These are phyloP conservation scores for Baronia brevicornis DNA, from an alignment of 2,888 invertebrate genomes.

Conservation along the genomic window DNA sequence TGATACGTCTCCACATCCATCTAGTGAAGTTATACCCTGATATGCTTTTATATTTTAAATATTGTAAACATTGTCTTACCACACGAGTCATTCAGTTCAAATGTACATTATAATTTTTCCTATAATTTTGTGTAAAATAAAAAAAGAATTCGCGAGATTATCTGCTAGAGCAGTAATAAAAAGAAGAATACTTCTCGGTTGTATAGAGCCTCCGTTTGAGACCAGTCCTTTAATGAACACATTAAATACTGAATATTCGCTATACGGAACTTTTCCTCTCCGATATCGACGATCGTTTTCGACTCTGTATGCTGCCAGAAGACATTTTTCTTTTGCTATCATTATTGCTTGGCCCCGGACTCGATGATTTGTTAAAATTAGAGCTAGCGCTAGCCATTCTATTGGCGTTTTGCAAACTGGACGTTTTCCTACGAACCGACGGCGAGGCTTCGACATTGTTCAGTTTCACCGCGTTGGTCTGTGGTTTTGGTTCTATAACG, in stretches of 20 bases:
- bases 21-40: no score
- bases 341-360: constrained; percentile 35
- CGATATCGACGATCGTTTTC: constrained; percentile 62
- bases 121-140: no score
- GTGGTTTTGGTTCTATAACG: constrained; percentile 51
- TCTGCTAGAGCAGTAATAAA: constrained; percentile 6
- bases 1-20: no score
- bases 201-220: constrained; percentile 22
- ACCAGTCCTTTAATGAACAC: constrained; percentile 22
- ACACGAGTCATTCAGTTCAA: no score
- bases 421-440: constrained; percentile 59
- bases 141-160: constrained; percentile 15
- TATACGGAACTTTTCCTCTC: constrained; percentile 68
- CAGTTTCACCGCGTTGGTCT: constrained; percentile 38
- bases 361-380: constrained; percentile 43
- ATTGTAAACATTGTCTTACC: no score
- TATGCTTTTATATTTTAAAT: no score
- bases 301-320: constrained; percentile 61
- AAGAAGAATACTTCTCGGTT: constrained; percentile 15
- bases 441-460: constrained; percentile 62
- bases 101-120: no score
- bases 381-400: constrained; percentile 45
- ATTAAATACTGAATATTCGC: constrained; percentile 29
- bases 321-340: constrained; percentile 67
- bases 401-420: constrained; percentile 52